These are phyloP conservation scores for Labia minor DNA, from an alignment of 2,888 invertebrate genomes.

Conservation along the genomic window DNA sequence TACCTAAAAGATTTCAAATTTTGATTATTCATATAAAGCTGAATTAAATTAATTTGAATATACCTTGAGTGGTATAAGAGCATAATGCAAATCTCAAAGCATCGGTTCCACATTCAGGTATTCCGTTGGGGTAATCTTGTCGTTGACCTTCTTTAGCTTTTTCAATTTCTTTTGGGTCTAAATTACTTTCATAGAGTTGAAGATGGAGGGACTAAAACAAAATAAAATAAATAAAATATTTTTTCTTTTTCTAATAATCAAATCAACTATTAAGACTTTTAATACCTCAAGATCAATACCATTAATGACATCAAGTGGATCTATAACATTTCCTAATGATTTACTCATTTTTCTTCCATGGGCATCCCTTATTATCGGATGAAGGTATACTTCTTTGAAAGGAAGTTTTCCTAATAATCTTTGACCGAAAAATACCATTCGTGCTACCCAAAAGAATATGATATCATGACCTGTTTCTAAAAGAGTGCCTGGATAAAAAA, in stretches of 20 bases:
- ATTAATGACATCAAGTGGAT: slow-evolving; percentile 88
- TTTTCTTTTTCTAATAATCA: background rate
- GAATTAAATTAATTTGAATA: slow-evolving; percentile 16
- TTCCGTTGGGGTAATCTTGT: slow-evolving; percentile 66
- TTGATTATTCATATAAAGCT: background rate
- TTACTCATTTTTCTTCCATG: slow-evolving; percentile 99
- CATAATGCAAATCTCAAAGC: slow-evolving; percentile 86
- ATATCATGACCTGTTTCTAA: slow-evolving; percentile 97
- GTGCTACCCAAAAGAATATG: slow-evolving; percentile 98
- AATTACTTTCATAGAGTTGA: slow-evolving; percentile 63
- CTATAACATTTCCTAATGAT: slow-evolving; percentile 94
- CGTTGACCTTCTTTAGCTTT: slow-evolving; percentile 56
- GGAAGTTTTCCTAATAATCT: slow-evolving; percentile 82
- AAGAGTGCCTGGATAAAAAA: slow-evolving; percentile 83
- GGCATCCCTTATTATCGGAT: slow-evolving; percentile 95
- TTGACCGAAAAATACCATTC: slow-evolving; percentile 97
- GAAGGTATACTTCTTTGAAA: slow-evolving; percentile 85
- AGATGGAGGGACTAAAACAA: slow-evolving; percentile 49
- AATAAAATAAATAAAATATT: background rate
- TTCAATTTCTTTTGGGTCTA: slow-evolving; percentile 73
- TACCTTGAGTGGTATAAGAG: slow-evolving; percentile 71
- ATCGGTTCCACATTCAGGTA: slow-evolving; percentile 94
- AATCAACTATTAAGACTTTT: background rate
- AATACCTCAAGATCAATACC: slow-evolving; percentile 67
- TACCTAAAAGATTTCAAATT: slow-evolving; percentile 40